These are phyloP conservation scores for Anthopleura xanthogrammica DNA, from an alignment of 92 coral and sea anemone genomes.

Conservation along the genomic window DNA sequence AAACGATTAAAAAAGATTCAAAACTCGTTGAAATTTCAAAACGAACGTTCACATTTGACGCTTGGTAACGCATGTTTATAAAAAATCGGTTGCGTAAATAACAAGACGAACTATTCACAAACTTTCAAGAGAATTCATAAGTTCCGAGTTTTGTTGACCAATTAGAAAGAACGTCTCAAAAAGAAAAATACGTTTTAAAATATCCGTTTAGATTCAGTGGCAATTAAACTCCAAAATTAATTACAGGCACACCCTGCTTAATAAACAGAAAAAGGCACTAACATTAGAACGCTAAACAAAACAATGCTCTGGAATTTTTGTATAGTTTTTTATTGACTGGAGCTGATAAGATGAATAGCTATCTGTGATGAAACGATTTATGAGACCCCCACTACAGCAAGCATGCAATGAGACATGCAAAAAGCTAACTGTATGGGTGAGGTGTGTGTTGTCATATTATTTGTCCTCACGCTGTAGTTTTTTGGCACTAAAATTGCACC, in stretches of 20 bases:
- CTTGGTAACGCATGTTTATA: not conserved
- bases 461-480: not conserved
- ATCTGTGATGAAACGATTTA: not conserved
- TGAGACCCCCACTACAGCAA: constrained; percentile 3
- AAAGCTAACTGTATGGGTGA: not conserved
- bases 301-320: not conserved
- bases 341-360: constrained; percentile 6
- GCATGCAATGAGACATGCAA: not conserved
- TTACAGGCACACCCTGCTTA: not conserved
- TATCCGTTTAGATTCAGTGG: not conserved
- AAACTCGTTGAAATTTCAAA: not conserved
- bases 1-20: not conserved
- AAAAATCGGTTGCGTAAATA: not conserved
- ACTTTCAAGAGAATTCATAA: constrained; percentile 13
- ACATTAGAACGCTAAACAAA: not conserved
- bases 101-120: constrained; percentile 12
- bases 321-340: not conserved
- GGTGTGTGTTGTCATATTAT: not conserved
- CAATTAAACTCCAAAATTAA: not conserved
- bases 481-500: too few species aligned
- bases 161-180: not conserved
- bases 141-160: not conserved
- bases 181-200: not conserved
- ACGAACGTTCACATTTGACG: not conserved
- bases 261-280: not conserved